Evolutionary conservation across 2,797 vertebrate genomes (phyloP), one percentile per base, ranked within the genome.

Genomic region (Liasis olivaceus): DNA sequence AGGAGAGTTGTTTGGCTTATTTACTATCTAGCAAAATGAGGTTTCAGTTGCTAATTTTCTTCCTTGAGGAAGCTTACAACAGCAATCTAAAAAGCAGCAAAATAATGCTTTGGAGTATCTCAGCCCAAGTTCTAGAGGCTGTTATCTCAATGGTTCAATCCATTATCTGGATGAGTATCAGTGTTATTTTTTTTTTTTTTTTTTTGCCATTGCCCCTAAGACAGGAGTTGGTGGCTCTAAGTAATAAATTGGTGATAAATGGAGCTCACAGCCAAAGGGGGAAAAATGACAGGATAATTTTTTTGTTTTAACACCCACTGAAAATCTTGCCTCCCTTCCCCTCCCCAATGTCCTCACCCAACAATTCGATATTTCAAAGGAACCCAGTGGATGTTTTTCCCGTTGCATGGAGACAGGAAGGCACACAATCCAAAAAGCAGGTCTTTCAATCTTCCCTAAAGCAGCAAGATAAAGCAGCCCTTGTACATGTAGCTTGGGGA

Each of bases 211-310:
- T 69, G 54, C 62, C 77, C 36, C 51, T 26, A 2, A 42, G 56
- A 84, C 0, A 42, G 2, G 15, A 12, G 85, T 91, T 5, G 84
- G 89, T 87, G 87, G 77, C 85, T 54, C 66, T 66, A 69, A 81
- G 87, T 72, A 92, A 95, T 90, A 64, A 91, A 91, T 60, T 36
- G 0, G 85, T 64, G 86, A 60, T 66, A 87, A 90, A 94, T 94
- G 88, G 47, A 90, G 5, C 84, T 90, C 13, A 5, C 59, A 81
- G 15, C n/a, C n/a, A 17, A 36, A 63, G 14, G 26, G 86, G 54
- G 11, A 2, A 0, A 59, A 81, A 47, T 81, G 72, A 24, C 72
- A 81, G 72, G 36, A 81, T 81, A 47, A 77, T 77, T 62, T 17
- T n/a, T 5, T n/a, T 26, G 22, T 54, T 72, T 69, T 86, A n/a